Base-by-base conservation (phyloP, 1,140 invertebrate species). In the Carposina sasakii region DNA sequence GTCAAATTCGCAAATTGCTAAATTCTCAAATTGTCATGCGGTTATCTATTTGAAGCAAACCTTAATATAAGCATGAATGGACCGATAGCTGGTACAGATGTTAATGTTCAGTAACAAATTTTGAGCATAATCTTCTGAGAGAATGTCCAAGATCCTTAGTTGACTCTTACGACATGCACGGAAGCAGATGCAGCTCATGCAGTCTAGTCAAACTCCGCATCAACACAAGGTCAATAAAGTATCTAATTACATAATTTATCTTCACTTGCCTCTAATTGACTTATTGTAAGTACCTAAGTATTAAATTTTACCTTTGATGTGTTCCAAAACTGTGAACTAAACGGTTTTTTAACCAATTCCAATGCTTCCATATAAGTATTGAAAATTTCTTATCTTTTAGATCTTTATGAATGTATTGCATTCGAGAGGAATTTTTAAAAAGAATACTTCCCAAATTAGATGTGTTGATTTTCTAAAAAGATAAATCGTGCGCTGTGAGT, bases 371-470 rank as follows among this genome's bases (percentile, higher is more conserved):
- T 3, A 44, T 30, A 15, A 45, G 22, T 15, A 45, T 8, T 1
- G 5, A 13, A 13, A 45, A 45, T 13, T n/a, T 5, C 8, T n/a
- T 20, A 16, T 31, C 20, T n/a, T 20, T n/a, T 12, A 13, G 26
- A 13, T 22, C 19, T 33, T 31, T 3, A 4, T 19, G 4, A 8
- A n/a, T 0, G 16, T 13, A 13, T 2, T 16, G 15, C 3, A 9
- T 10, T 0, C 15, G 19, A 15, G 12, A 13, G 3, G 10, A 6
- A 9, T 33, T 31, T 34, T 33, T 33, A 21, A 45, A 45, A 17
- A 45, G 10, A 19, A 31, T 12, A 13, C 5, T 16, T 15, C 43
- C 43, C 23, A 45, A 31, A 21, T 45, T 45, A 15, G 43, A 45
- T 4, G 30, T 34, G 19, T 12, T 31, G 26, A 26, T 33, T 0